phyloP scores from a whole-genome alignment of 2,113 vertebrate genomes.

The Rhegmatorhina hoffmannsi region DNA sequence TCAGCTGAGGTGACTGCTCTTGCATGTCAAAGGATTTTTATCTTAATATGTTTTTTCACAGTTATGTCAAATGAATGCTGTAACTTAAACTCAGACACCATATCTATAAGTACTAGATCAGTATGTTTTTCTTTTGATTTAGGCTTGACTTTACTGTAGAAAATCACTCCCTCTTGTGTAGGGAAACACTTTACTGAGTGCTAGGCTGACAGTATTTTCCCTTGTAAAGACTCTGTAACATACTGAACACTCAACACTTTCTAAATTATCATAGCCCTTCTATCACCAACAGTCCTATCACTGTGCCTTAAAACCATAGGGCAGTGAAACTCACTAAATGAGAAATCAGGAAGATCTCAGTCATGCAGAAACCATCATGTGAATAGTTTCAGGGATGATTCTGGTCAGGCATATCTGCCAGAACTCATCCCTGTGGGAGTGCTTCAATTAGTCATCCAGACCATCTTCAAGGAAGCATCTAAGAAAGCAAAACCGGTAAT shows the following conservation, averaged over 20 bases:
- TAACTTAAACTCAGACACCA: neutral
- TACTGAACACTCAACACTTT: neutral
- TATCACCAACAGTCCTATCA: neutral
- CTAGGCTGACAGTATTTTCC: neutral
- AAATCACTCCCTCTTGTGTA: neutral
- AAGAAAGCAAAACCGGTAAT: neutral
- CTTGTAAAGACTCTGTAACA: neutral
- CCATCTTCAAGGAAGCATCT: neutral
- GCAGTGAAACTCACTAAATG: neutral
- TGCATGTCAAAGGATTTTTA: neutral
- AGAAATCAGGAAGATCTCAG: neutral
- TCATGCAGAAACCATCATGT: neutral
- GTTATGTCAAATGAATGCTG: neutral
- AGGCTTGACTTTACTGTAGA: neutral
- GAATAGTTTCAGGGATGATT: neutral
- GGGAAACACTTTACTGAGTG: neutral
- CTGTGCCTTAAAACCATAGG: neutral
- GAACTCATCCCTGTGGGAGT: neutral
- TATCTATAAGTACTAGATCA: neutral
- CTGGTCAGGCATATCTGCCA: neutral
- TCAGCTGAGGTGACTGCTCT: neutral
- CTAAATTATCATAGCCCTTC: neutral
- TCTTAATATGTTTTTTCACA: neutral
- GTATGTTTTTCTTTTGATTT: neutral
- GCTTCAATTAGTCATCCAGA: neutral